Base-by-base conservation (phyloP, 1,140 invertebrate genomes). In the Drosophila kanapiae region DNA sequence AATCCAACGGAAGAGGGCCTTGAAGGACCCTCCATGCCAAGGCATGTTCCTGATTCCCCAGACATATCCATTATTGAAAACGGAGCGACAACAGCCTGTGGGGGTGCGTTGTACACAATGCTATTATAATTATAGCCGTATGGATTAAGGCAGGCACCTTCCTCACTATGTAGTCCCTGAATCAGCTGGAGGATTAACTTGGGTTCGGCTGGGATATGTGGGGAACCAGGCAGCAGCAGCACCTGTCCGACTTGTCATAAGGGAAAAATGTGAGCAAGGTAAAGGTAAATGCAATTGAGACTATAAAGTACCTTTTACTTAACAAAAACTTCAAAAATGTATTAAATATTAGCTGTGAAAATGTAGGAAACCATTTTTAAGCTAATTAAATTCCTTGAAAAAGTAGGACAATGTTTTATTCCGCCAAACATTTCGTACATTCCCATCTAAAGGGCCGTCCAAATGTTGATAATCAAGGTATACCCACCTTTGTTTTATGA, bases 41-140 rank as follows among this genome's bases (percentile, higher is more conserved):
- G 33, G 49, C 63, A 33, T 35, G 31, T 58, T 58, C 62, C 48
- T 31, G 45, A 14, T 9, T 47, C 10, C 40, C 37, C 31, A 47
- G 56, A 53, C 57, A 18, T 74, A 54, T 74, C 56, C 58, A 75
- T 75, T 54, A 75, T 63, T 54, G 58, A 75, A 53, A 35, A 47
- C 48, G 33, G 35, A 59, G 49, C 23, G 45, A 45, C 69, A 72
- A 59, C 71, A 42, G 58, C 40, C 74, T 58, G 74, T 67, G 54
- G 61, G 54, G 61, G 31, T 78, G 74, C 63, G 49, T 65, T 37
- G 38, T 75, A 60, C 49, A 69, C 72, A 68, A 68, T 60, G 40
- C 62, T 38, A 78, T 77, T 77, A 61, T 78, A 78, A 78, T 78
- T 78, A 78, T 69, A 77, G 74, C 31, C 49, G 37, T 35, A 18